A percentile compares a stretch with the other conserved stretches of the same genome.
These are phyloP conservation scores for Hanleya hanleyi DNA, from an alignment of 2,888 invertebrate species.

Conservation along the genomic window DNA sequence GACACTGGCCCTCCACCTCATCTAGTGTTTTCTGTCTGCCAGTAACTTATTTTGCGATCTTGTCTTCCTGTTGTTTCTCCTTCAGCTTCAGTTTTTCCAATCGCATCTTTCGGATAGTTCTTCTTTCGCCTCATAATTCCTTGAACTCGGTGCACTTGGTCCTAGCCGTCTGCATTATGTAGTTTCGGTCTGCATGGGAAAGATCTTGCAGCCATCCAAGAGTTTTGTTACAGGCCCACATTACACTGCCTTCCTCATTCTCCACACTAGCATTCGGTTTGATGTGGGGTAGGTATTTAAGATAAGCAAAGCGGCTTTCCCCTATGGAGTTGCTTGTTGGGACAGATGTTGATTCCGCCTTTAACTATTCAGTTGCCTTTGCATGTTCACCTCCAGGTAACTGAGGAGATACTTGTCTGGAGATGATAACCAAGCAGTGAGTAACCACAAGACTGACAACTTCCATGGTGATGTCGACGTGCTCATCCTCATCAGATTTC, in stretches of 20 bases:
- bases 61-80: background rate
- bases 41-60: background rate
- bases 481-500: background rate
- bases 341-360: background rate
- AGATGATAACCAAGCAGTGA: background rate
- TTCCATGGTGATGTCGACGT: background rate
- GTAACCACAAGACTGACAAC: background rate
- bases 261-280: background rate
- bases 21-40: background rate
- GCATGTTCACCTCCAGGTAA: background rate
- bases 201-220: background rate
- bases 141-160: background rate
- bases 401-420: background rate
- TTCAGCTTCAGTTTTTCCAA: background rate
- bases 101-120: background rate
- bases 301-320: background rate
- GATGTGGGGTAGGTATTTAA: background rate
- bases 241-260: background rate
- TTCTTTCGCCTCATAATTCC: background rate
- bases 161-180: background rate
- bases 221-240: conserved; percentile 2
- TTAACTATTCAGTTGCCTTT: background rate
- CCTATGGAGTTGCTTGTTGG: background rate
- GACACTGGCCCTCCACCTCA: background rate
- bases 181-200: background rate